These are phyloP conservation scores for Ferdinandea cuprea DNA, from an alignment of 2,888 invertebrate species.

Conservation along the genomic window DNA sequence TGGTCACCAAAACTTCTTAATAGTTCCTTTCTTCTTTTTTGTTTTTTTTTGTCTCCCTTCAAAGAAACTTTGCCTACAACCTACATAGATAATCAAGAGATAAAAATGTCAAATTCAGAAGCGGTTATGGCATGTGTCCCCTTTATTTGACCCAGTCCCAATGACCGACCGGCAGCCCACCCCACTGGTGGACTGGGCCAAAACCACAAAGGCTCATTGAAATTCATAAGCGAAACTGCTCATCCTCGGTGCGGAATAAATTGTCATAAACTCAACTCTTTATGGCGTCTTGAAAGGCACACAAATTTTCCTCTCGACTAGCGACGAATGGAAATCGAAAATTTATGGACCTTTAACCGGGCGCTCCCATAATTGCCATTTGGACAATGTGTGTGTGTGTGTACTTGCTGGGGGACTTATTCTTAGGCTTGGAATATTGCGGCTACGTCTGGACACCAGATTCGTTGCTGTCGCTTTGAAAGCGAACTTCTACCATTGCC, in stretches of 20 bases:
- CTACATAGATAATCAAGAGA: conserved; percentile 67
- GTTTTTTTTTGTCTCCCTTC: not conserved
- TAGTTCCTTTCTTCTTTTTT: no score
- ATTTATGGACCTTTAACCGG: conserved; percentile 66
- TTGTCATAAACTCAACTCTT: conserved; percentile 73
- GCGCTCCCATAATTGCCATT: conserved; percentile 61
- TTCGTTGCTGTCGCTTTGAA: conserved; percentile 7
- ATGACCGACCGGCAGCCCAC: not conserved
- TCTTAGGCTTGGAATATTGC: conserved; percentile 17
- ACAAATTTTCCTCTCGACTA: conserved; percentile 72
- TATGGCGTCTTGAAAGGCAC: conserved; percentile 71
- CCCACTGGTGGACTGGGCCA: not conserved
- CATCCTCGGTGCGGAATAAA: conserved; percentile 69
- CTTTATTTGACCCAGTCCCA: conserved; percentile 61
- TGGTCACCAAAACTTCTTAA: conserved; percentile 47
- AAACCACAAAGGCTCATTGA: conserved; percentile 62
- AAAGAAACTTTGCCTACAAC: conserved; percentile 48
- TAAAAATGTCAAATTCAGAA: conserved; percentile 70
- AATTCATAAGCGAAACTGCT: conserved; percentile 73
- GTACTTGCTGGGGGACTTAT: conserved; percentile 30
- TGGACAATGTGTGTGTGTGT: conserved; percentile 5
- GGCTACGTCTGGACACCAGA: conserved; percentile 11
- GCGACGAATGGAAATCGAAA: conserved; percentile 73
- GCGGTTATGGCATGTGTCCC: conserved; percentile 49
- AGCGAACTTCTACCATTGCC: conserved; percentile 29